phyloP scores from a whole-genome alignment of 37 sponge, comb jelly and placozoan genomes.

The Chondrosia reniformis region DNA sequence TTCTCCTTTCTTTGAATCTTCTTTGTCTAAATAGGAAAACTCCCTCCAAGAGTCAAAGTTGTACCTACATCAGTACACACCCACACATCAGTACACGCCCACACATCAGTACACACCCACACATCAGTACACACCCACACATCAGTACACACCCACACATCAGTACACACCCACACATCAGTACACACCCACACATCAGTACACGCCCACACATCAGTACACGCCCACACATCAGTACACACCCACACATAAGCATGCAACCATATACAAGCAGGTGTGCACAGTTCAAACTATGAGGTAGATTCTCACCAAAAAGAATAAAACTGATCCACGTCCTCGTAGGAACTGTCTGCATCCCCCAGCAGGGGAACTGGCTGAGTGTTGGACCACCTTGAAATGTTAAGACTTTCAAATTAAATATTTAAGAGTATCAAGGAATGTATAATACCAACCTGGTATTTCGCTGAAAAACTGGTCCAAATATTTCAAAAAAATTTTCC shows the following conservation, averaged over 20 bases:
- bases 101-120: background rate
- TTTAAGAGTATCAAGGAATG: background rate
- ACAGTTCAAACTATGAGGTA: background rate
- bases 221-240: background rate
- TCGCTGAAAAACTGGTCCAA: conserved; percentile 68
- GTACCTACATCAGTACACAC: conserved; percentile 47
- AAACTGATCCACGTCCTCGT: conserved; percentile 79
- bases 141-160: too few relatives aligned
- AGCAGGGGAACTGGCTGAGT: conserved; percentile 80
- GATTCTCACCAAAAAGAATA: conserved; percentile 83
- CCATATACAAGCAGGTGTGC: background rate
- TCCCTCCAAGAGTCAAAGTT: conserved; percentile 96
- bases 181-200: background rate
- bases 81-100: background rate
- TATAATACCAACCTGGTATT: conserved; percentile 53
- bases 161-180: too few relatives aligned
- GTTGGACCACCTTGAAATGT: conserved; percentile 65
- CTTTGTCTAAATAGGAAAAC: conserved; percentile 93
- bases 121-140: too few relatives aligned
- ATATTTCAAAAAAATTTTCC: conserved; percentile 80
- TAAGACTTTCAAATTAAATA: background rate
- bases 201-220: background rate
- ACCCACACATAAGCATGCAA: background rate
- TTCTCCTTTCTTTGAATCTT: conserved; percentile 89
- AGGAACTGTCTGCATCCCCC: conserved; percentile 43